These are phyloP conservation scores for Coenonympha arcania DNA, from an alignment of 2,888 invertebrate species.

Conservation along the genomic window DNA sequence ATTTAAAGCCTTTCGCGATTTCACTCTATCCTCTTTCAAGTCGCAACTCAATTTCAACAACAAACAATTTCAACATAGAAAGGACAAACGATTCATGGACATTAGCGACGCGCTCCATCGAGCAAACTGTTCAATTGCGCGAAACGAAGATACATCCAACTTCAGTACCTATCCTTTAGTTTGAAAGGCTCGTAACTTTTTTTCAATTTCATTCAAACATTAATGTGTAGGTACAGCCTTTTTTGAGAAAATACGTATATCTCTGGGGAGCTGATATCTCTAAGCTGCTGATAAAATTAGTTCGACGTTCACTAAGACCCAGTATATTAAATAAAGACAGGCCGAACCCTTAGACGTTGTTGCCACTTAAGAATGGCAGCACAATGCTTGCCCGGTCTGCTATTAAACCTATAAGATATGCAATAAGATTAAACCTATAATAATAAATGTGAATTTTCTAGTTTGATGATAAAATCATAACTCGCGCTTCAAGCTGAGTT, in stretches of 20 bases:
- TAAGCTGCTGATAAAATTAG: no score
- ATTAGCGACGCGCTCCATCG: slow-evolving; percentile 11
- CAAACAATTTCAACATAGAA: slow-evolving; percentile 10
- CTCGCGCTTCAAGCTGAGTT: slow-evolving; percentile 16
- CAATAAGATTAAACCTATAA: no score
- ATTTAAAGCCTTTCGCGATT: not conserved
- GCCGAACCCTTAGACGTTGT: no score
- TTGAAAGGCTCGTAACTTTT: slow-evolving; percentile 2
- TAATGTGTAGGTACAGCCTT: not conserved
- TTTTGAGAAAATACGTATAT: not conserved
- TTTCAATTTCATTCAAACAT: not conserved
- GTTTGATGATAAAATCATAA: slow-evolving; percentile 20
- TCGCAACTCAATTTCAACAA: slow-evolving; percentile 3
- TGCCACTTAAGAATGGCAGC: no score
- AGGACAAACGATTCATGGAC: slow-evolving; percentile 10
- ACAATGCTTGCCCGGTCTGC: no score
- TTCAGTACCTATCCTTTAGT: slow-evolving; percentile 9
- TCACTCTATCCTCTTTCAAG: not conserved
- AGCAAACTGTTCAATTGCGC: slow-evolving; percentile 14
- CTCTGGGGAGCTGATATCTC: not conserved
- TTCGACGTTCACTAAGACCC: no score
- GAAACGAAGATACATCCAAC: slow-evolving; percentile 12
- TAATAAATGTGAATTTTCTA: slow-evolving; percentile 2
- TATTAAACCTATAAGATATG: no score
- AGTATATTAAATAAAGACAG: no score